Percentiles rank a stretch among this genome's conserved stretches.
phyloP scores from a whole-genome alignment of 2,113 vertebrate genomes.

The Struthidea cinerea region DNA sequence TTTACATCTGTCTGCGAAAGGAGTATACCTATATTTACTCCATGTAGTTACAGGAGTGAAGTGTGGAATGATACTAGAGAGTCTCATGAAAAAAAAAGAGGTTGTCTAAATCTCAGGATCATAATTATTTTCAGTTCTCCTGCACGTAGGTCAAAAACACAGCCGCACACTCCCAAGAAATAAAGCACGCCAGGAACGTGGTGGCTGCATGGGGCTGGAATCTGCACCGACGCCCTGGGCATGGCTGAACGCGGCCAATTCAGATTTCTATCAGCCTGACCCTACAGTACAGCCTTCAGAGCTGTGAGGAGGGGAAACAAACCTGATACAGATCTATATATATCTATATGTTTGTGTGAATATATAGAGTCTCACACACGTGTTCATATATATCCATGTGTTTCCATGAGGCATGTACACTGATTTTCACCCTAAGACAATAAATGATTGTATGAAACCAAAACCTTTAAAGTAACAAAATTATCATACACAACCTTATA shows the following conservation, averaged over 20 bases:
- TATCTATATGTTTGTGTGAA: background rate
- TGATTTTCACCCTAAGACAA: background rate
- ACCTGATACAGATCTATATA: background rate
- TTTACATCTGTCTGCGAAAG: background rate
- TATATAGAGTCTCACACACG: background rate
- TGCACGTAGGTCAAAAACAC: background rate
- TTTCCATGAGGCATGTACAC: background rate
- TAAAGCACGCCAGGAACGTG: background rate
- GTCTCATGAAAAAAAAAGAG: background rate
- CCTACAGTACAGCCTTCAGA: background rate
- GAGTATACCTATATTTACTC: background rate
- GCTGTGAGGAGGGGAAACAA: background rate
- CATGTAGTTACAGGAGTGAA: background rate
- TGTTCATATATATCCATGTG: background rate
- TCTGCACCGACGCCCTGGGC: background rate
- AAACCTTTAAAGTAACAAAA: background rate
- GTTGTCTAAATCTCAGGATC: background rate
- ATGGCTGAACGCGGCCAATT: accelerated
- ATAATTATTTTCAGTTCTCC: background rate
- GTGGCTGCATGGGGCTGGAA: background rate
- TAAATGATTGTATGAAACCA: background rate
- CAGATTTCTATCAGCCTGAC: background rate
- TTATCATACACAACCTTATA: background rate
- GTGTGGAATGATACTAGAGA: background rate
- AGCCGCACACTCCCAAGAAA: background rate